A percentile compares a stretch with the other conserved stretches of the same genome.
Evolutionary conservation across 2,113 vertebrate genomes (phyloP).

Genomic region (Entomyzon cyanotis): DNA sequence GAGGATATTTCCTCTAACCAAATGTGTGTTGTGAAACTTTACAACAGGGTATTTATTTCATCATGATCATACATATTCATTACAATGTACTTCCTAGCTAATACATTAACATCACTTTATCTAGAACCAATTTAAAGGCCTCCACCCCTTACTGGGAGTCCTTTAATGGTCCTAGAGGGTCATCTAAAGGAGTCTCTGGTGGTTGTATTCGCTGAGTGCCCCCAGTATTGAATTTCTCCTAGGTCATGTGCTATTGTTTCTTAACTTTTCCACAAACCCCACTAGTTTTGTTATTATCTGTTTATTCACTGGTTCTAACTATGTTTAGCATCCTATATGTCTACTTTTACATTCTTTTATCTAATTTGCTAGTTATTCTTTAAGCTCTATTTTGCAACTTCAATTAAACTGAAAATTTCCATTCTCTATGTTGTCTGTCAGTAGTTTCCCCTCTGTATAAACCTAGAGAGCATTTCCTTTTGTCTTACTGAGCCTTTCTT

Average conservation of each 20-base stretch:
- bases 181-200: background rate
- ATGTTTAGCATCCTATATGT: background rate
- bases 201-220: background rate
- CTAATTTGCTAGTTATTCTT: background rate
- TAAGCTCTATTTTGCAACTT: background rate
- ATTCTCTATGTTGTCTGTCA: background rate
- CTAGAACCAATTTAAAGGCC: background rate
- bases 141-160: background rate
- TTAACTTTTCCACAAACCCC: background rate
- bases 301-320: background rate
- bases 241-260: background rate
- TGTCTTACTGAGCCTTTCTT: background rate
- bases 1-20: background rate
- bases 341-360: background rate
- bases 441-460: background rate
- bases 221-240: background rate
- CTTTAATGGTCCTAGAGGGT: background rate
- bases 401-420: background rate
- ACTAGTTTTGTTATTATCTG: background rate
- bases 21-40: background rate
- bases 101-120: background rate
- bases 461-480: background rate
- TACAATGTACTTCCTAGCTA: background rate
- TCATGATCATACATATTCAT: background rate
- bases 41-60: background rate